Evolutionary conservation across 2,797 vertebrate species (phyloP), one percentile per base, ranked within the genome.

Genomic region (Crax fasciolata): DNA sequence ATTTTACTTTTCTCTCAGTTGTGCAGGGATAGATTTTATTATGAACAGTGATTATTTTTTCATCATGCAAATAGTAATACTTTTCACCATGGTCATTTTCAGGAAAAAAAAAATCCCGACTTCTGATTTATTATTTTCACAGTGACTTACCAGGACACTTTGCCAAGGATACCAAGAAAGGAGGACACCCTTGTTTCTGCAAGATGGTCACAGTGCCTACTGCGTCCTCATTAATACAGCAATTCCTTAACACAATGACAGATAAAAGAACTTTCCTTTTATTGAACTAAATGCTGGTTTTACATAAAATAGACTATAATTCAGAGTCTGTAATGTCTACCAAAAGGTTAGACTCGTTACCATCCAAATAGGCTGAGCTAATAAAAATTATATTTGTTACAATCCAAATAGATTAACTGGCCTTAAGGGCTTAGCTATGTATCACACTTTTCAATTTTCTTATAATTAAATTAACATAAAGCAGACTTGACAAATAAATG

Each of bases 351-450:
- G 94, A 91, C 96, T 98, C 65, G 97, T 98, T 98, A 98, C 94
- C 96, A 97, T 97, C 97, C 96, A 97, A 97, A 98, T 97, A 98
- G 97, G 91, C 96, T 97, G 92, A 98, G 97, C 97, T 98, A 98
- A 98, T 98, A 98, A 98, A 98, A 98, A 98, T 97, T 98, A 97
- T 98, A 98, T 98, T 98, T 97, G 97, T 98, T 97, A 98, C 97
- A 98, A 98, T 98, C 97, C 97, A 98, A 98, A 98, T 97, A 98
- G 98, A 98, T 98, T 98, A 98, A 97, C 96, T 30, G 44, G 97
- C 97, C 97, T 98, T 97, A 98, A 98, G 97, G 97, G 98, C 97
- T 98, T 97, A 98, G 96, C 97, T 97, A 96, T 97, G 97, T 98
- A 97, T 97, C 97, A 97, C 95, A 98, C 89, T 97, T 98, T 97